phyloP scores from a whole-genome alignment of 1,140 invertebrate species.

The Lepidurus apus region DNA sequence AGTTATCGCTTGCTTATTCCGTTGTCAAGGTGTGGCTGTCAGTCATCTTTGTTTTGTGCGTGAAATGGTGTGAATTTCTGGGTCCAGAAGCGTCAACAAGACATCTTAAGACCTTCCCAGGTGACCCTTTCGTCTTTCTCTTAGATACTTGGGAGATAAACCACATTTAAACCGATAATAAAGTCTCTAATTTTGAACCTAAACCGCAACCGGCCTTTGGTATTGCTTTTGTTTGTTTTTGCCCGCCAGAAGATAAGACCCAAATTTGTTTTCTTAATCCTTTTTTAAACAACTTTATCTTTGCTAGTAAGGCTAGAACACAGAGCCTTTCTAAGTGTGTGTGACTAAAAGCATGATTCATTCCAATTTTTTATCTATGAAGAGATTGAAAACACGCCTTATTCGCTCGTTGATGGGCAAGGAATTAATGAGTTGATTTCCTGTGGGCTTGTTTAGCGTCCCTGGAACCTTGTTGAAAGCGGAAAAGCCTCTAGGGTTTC shows the following conservation, averaged over 20 bases:
- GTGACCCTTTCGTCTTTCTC: background rate
- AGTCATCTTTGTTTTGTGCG: conserved; percentile 9
- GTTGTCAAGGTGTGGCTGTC: conserved; percentile 17
- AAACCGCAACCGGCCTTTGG: too few species aligned
- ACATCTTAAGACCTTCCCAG: background rate
- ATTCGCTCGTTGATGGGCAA: background rate
- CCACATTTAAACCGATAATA: too few species aligned
- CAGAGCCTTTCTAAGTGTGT: too few species aligned
- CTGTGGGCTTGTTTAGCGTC: background rate
- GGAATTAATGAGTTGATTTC: background rate
- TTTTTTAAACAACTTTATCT: background rate
- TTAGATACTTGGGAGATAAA: too few species aligned
- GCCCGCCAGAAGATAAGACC: background rate
- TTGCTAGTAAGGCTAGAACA: too few species aligned
- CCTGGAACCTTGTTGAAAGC: background rate
- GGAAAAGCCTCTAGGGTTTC: background rate
- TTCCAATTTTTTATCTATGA: too few species aligned
- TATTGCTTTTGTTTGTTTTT: background rate
- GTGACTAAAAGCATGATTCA: too few species aligned
- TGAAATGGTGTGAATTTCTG: conserved; percentile 1
- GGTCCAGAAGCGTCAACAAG: background rate
- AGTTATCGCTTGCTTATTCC: background rate
- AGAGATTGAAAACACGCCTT: too few species aligned
- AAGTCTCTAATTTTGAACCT: too few species aligned
- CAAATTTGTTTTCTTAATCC: background rate